phyloP scores from a whole-genome alignment of 2,113 vertebrate species.

The Nothocercus julius region DNA sequence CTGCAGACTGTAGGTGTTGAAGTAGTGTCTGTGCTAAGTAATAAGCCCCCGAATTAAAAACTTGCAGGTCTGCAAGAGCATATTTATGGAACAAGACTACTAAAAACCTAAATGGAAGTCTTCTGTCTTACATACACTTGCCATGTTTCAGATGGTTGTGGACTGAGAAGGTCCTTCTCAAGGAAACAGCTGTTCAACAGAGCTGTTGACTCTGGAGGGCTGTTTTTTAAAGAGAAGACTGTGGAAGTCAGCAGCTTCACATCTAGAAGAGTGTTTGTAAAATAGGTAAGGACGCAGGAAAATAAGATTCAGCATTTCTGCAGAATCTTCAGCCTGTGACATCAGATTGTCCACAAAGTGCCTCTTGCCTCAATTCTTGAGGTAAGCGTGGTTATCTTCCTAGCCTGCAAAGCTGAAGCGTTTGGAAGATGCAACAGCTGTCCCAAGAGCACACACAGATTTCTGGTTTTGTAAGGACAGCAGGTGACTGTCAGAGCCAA shows the following conservation, averaged over 20 bases:
- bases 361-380: background rate
- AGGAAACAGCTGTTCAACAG: background rate
- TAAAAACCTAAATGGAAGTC: background rate
- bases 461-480: conserved; percentile 31
- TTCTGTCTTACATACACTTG: background rate
- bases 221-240: background rate
- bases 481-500: background rate
- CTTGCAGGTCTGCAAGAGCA: background rate
- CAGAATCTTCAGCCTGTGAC: background rate
- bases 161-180: background rate
- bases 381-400: background rate
- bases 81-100: background rate
- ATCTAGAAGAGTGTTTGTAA: background rate
- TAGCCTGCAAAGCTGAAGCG: background rate
- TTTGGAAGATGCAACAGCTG: background rate
- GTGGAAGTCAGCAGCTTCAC: background rate
- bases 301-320: background rate
- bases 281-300: background rate
- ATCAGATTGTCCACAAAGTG: background rate
- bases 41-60: background rate
- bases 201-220: background rate
- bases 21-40: background rate
- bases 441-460: background rate
- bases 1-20: background rate
- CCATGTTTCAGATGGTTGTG: background rate